These are phyloP conservation scores for Poliocrania exsul DNA, from an alignment of 2,797 vertebrate species.

Conservation along the genomic window DNA sequence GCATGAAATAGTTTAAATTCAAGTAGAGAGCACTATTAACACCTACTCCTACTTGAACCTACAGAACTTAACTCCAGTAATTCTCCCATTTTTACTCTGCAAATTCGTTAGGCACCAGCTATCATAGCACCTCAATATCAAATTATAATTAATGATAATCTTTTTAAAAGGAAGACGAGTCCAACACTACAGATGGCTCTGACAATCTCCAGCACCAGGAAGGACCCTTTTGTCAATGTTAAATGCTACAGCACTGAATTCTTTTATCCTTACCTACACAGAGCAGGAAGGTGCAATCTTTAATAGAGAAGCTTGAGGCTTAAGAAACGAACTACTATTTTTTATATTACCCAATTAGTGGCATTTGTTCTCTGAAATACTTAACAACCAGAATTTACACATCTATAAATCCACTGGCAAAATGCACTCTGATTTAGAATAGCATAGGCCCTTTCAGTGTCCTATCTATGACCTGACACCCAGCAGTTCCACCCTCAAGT, in stretches of 20 bases:
- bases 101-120: not conserved
- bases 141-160: not conserved
- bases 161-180: not conserved
- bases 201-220: not conserved
- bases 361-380: not conserved
- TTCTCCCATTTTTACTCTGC: not conserved
- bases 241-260: not conserved
- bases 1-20: not conserved
- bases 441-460: not conserved
- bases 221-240: not conserved
- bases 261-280: not conserved
- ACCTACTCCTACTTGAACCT: not conserved
- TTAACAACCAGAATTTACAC: not conserved
- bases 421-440: not conserved
- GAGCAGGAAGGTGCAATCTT: not conserved
- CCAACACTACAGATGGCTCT: not conserved
- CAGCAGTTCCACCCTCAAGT: not conserved
- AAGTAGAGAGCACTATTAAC: not conserved
- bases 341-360: not conserved
- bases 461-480: not conserved
- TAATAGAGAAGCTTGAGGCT: not conserved
- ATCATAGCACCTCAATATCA: not conserved
- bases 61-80: not conserved
- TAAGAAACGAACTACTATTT: not conserved
- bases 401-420: not conserved